Conservation (phyloP, 2,888 invertebrate genomes). For the Imbricaverruca yamaguchii region DNA sequence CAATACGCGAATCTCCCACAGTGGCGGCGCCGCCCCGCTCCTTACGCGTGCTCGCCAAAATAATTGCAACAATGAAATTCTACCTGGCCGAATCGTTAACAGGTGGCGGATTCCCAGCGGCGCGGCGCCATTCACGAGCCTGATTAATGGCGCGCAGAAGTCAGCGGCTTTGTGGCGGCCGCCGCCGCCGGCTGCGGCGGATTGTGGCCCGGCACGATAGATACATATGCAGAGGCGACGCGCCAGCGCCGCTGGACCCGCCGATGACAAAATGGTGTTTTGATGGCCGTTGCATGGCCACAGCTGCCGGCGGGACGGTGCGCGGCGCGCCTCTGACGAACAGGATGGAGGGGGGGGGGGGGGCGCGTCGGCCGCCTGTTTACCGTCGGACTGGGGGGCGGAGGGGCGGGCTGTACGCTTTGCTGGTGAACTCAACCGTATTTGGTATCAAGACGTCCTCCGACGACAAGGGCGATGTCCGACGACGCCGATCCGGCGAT, state of each 20-base stretch:
- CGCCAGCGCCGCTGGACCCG: neutral
- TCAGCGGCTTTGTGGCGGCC: conserved; percentile 1
- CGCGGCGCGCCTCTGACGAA: too few relatives aligned
- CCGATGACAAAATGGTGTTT: neutral
- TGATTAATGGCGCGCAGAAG: conserved; percentile 6
- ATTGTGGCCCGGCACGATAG: neutral
- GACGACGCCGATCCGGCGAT: too few relatives aligned
- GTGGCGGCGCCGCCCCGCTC: conserved; percentile 1
- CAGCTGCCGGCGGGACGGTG: too few relatives aligned
- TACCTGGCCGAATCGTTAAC: conserved; percentile 16
- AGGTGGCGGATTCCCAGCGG: neutral
- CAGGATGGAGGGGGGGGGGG: neutral
- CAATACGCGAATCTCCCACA: conserved; percentile 14
- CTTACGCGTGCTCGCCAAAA: neutral
- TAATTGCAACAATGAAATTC: conserved; percentile 20
- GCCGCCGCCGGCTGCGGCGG: neutral
- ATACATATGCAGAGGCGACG: neutral
- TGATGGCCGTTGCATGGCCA: neutral
- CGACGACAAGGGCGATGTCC: too few relatives aligned
- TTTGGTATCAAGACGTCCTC: too few relatives aligned
- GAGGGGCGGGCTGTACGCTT: too few relatives aligned
- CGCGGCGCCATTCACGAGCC: neutral
- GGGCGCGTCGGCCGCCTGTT: too few relatives aligned
- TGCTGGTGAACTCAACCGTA: too few relatives aligned
- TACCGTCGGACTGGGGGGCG: neutral